Conservation (phyloP, 2,797 vertebrate genomes). For the Brachymystax lenok region DNA sequence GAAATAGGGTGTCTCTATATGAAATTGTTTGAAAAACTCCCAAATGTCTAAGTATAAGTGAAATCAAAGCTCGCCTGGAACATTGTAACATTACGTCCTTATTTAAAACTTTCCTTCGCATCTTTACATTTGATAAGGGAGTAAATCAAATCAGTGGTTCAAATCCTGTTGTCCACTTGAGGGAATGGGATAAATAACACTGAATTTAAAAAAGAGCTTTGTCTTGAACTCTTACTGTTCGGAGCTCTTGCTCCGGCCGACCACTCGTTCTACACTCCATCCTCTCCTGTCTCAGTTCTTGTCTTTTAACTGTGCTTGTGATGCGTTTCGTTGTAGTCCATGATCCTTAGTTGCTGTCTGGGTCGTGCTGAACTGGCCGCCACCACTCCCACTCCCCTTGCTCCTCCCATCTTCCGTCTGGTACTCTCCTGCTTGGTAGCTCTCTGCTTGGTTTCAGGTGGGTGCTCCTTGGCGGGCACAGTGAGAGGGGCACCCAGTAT, state of each 20-base stretch:
- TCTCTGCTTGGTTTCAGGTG: conserved; percentile 54
- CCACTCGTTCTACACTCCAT: conserved; percentile 59
- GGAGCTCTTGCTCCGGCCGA: conserved; percentile 74
- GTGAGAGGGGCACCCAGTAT: conserved; percentile 57
- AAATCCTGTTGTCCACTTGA: conserved; percentile 80
- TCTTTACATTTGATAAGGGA: conserved; percentile 14
- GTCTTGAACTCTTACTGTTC: conserved; percentile 67
- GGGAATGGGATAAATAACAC: conserved; percentile 82
- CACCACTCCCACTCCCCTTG: conserved; percentile 70
- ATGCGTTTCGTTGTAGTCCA: conserved; percentile 96
- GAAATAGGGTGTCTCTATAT: not conserved
- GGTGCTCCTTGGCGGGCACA: conserved; percentile 57
- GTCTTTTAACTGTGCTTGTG: conserved; percentile 89
- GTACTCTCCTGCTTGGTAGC: conserved; percentile 73
- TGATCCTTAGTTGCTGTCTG: conserved; percentile 90
- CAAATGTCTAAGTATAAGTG: not conserved
- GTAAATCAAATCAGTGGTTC: conserved; percentile 26
- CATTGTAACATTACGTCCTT: not conserved
- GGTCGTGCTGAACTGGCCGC: conserved; percentile 77
- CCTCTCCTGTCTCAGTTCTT: conserved; percentile 16
- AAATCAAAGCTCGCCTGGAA: not conserved
- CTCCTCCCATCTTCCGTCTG: conserved; percentile 68
- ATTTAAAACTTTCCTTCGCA: conserved; percentile 18
- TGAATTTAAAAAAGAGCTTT: conserved; percentile 75
- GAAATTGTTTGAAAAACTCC: not conserved